phyloP scores from a whole-genome alignment of 2,113 vertebrate genomes.

The Mugil cephalus region DNA sequence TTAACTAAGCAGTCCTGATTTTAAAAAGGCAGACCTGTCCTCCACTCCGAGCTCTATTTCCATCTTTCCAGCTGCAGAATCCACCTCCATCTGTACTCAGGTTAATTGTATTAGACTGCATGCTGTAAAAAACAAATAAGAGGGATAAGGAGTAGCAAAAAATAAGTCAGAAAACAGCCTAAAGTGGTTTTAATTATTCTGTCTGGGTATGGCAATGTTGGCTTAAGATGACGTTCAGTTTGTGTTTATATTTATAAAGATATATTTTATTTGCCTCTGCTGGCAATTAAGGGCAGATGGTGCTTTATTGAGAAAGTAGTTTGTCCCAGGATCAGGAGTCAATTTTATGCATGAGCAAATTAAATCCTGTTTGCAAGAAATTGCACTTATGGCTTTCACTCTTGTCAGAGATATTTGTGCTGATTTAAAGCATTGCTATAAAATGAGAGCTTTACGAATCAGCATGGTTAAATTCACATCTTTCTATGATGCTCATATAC shows the following conservation, averaged over 20 bases:
- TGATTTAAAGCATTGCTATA: conserved; percentile 58
- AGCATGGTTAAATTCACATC: conserved; percentile 19
- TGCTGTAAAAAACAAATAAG: conserved; percentile 38
- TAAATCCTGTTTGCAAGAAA: conserved; percentile 77
- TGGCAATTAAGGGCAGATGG: conserved; percentile 57
- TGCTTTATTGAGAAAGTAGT: conserved; percentile 60
- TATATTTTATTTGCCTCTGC: conserved; percentile 54
- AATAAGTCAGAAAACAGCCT: conserved; percentile 38
- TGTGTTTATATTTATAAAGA: conserved; percentile 36
- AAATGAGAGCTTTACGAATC: conserved; percentile 33
- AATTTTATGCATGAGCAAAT: conserved; percentile 74
- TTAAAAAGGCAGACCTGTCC: conserved; percentile 35
- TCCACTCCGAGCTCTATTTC: conserved; percentile 37
- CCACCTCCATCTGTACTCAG: conserved; percentile 51
- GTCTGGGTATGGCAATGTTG: conserved; percentile 31
- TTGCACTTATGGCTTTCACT: conserved; percentile 65
- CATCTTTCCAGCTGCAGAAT: conserved; percentile 61
- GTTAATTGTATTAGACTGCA: conserved; percentile 62
- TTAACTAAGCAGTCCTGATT: conserved; percentile 6
- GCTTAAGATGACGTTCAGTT: conserved; percentile 42
- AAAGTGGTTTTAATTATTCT: conserved; percentile 60
- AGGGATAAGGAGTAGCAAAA: conserved; percentile 29
- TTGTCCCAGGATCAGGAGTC: conserved; percentile 63
- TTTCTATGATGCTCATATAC: conserved; percentile 18
- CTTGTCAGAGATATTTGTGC: conserved; percentile 70